Evolutionary conservation across 2,888 invertebrate genomes (phyloP), one percentile per base, ranked within the genome.

Genomic region (Tiliacea aurago): DNA sequence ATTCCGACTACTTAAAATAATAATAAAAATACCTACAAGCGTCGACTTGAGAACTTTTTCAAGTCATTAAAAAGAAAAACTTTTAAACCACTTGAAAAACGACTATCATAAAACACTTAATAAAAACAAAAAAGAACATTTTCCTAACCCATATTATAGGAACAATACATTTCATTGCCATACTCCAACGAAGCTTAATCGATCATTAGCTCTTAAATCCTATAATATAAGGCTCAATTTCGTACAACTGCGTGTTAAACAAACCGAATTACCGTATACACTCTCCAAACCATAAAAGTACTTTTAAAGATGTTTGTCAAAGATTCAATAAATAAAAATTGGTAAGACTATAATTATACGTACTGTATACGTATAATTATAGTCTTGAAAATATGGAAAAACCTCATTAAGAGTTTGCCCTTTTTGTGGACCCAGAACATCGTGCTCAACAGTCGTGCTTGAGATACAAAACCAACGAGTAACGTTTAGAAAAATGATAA

Each of bases 121-220:
- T 64, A 51, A 77, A 70, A 45, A 49, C 18, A 15, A 0, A 49
- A 69, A 67, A 77, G n/a, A 58, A 67, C 47, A 58, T 33, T 73
- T 28, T 66, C 47, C 4, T 43, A 78, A 70, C 33, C 37, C 51
- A 64, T 73, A 61, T 70, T 78, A n/a, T n/a, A 70, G n/a, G n/a
- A 47, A 37, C 53, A 55, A 70, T 75, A 56, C 3, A 13, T 69
- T 75, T 56, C 43, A 71, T 71, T 78, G 61, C 41, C 23, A 64
- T 41, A 2, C 33, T 45, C 28, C 33, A 51, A 47, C 13, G 20
- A 28, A 28, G 37, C 20, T 63, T 53, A 55, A 28, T 20, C 9
- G 20, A 56, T 65, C 55, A 28, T 73, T 67, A 67, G 18, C 10
- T 18, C 15, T 49, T 63, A 75, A 37, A 15, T 1, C 18, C 20